These are phyloP conservation scores for Oegoconia quadripuncta DNA, from an alignment of 2,888 invertebrate species.

Conservation along the genomic window DNA sequence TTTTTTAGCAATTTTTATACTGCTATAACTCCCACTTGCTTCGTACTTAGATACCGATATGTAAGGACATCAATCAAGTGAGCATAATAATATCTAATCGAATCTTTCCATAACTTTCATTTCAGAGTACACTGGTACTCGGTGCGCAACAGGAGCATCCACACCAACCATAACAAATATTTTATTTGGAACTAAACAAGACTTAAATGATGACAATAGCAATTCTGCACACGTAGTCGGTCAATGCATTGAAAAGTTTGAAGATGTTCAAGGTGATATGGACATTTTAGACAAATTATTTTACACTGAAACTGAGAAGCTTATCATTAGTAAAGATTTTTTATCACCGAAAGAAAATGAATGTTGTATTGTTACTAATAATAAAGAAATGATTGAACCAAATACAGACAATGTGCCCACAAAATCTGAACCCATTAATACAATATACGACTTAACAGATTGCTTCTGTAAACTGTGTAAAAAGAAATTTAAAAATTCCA, in stretches of 20 bases:
- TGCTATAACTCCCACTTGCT: no score
- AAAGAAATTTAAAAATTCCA: slow-evolving; percentile 31
- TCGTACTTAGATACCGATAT: no score
- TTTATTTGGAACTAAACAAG: slow-evolving; percentile 47
- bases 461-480: slow-evolving; percentile 48
- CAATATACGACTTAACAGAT: slow-evolving; percentile 37
- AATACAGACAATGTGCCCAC: no score
- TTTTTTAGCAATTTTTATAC: no score
- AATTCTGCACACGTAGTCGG: slow-evolving; percentile 15
- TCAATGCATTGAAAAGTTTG: slow-evolving; percentile 25
- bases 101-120: slow-evolving; percentile 1
- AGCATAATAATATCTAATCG: no score
- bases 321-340: no score
- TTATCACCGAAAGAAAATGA: no score
- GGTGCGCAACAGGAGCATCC: slow-evolving; percentile 37
- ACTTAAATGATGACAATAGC: slow-evolving; percentile 19
- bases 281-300: slow-evolving; percentile 45
- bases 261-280: slow-evolving; percentile 26
- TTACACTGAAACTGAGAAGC: slow-evolving; percentile 11
- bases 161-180: slow-evolving; percentile 61
- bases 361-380: no score
- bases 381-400: no score
- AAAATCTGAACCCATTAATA: slow-evolving; percentile 4
- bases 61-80: no score
- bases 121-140: slow-evolving; percentile 5